A percentile compares a stretch with the other conserved stretches of the same genome.
These are phyloP conservation scores for Leucophenga maculata DNA, from an alignment of 2,888 invertebrate species.

Conservation along the genomic window DNA sequence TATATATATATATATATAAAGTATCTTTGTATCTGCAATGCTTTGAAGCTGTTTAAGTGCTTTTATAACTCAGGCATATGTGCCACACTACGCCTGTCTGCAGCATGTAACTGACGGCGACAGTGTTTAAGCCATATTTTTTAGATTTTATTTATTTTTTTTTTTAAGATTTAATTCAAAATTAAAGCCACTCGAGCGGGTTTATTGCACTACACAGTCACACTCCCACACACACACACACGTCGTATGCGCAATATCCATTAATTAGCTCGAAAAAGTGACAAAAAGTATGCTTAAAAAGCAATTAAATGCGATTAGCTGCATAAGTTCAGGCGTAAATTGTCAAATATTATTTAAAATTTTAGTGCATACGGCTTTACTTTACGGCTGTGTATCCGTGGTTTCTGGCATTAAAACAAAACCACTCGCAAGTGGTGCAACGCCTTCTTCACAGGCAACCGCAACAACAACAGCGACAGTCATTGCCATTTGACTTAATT, in stretches of 20 bases:
- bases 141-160: not conserved
- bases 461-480: slow-evolving; percentile 31
- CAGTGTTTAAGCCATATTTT: slow-evolving; percentile 6
- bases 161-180: too few relatives aligned
- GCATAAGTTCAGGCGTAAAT: slow-evolving; percentile 3
- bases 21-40: not conserved
- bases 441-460: slow-evolving; percentile 12
- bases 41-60: not conserved
- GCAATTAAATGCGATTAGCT: slow-evolving; percentile 69
- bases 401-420: slow-evolving; percentile 25
- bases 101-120: not conserved
- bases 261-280: slow-evolving; percentile 51
- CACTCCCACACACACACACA: slow-evolving; percentile 14
- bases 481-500: slow-evolving; percentile 68
- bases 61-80: slow-evolving; percentile 21
- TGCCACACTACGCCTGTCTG: not conserved
- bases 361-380: slow-evolving; percentile 48
- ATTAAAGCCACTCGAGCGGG: slow-evolving; percentile 15
- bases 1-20: not conserved
- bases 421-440: slow-evolving; percentile 20
- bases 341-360: slow-evolving; percentile 21
- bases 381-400: slow-evolving; percentile 38
- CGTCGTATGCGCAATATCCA: slow-evolving; percentile 54
- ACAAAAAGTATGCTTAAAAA: slow-evolving; percentile 64
- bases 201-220: slow-evolving; percentile 17